Percentiles rank a stretch among this genome's conserved stretches.
phyloP scores from a whole-genome alignment of 2,888 invertebrate species.

The Idaea straminata region DNA sequence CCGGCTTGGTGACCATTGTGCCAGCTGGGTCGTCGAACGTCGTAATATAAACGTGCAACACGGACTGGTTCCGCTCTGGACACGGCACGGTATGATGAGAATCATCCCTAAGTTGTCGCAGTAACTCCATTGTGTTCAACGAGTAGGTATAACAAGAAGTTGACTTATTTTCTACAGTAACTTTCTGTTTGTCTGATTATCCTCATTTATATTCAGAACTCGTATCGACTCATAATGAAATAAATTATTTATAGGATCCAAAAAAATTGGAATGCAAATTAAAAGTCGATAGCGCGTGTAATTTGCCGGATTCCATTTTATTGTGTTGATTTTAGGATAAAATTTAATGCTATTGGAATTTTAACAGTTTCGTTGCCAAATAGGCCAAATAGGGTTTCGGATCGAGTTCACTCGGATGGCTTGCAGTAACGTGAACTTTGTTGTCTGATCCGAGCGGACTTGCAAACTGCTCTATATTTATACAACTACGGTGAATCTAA shows the following conservation, averaged over 20 bases:
- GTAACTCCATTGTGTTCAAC: background rate
- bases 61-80: too few species aligned
- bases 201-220: background rate
- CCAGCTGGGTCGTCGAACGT: too few species aligned
- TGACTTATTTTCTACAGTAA: background rate
- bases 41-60: too few species aligned
- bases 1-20: too few species aligned
- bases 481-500: too few species aligned
- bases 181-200: background rate
- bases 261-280: background rate
- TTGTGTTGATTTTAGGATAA: constrained; percentile 1
- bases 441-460: too few species aligned
- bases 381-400: too few species aligned
- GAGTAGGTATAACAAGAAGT: background rate
- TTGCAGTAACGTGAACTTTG: too few species aligned
- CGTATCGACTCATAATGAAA: constrained; percentile 1
- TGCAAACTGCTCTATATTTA: too few species aligned
- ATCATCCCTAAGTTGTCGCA: background rate
- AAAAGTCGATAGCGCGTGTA: background rate
- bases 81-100: too few species aligned
- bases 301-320: background rate
- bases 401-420: too few species aligned
- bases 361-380: too few species aligned
- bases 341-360: background rate
- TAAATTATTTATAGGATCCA: constrained; percentile 1